Conservation (phyloP, 2,113 vertebrate genomes). For the Gila orcuttii region DNA sequence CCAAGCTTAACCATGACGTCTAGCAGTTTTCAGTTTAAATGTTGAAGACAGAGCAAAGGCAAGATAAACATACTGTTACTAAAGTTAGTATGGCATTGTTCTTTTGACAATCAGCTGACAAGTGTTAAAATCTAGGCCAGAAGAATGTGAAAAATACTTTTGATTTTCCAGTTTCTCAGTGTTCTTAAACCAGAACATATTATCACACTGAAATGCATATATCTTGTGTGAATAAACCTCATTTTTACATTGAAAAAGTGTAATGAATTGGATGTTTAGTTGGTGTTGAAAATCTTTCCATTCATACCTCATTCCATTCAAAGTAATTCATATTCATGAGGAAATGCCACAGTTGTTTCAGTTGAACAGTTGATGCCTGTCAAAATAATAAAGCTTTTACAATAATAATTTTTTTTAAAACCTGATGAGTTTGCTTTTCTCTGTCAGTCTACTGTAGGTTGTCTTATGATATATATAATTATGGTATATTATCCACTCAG, state of each 20-base stretch:
- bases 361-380: neutral
- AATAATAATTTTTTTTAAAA: neutral
- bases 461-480: neutral
- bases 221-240: neutral
- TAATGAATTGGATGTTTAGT: neutral
- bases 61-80: neutral
- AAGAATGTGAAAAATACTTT: neutral
- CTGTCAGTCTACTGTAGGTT: neutral
- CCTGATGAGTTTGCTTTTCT: neutral
- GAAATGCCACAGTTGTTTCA: conserved; percentile 5
- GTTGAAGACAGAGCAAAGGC: conserved; percentile 19
- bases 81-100: conserved; percentile 18
- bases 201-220: neutral
- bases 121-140: neutral
- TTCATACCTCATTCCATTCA: neutral
- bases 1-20: neutral
- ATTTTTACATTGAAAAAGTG: neutral
- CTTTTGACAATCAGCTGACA: neutral
- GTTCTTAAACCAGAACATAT: neutral
- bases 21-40: neutral
- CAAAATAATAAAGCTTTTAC: conserved; percentile 19
- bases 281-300: conserved; percentile 9
- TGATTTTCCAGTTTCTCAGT: neutral
- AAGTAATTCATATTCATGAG: too few relatives aligned
- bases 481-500: neutral